Conservation (phyloP, 2,797 vertebrate species). For the Sparus aurata region DNA sequence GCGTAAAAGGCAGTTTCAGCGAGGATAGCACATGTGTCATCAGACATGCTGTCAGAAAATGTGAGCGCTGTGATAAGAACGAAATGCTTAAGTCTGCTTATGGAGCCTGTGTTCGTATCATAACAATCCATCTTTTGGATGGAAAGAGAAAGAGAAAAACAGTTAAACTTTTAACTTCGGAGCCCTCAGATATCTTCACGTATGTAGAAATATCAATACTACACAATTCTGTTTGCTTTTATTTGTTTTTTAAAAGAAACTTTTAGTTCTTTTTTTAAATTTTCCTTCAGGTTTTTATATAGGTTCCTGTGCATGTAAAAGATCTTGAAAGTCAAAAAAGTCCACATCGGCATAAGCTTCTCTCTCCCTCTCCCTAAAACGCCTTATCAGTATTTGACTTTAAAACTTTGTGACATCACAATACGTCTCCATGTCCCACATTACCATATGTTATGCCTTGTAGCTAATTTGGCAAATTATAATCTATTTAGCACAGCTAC, state of each 20-base stretch:
- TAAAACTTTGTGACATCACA: too few species aligned
- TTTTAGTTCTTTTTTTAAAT: not conserved
- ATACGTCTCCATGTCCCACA: too few species aligned
- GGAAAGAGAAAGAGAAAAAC: not conserved
- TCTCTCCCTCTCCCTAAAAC: too few species aligned
- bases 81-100: conserved; percentile 53
- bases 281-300: not conserved
- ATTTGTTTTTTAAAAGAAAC: too few species aligned
- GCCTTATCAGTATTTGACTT: too few species aligned
- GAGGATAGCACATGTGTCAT: conserved; percentile 29
- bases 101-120: conserved; percentile 10
- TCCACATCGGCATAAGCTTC: too few species aligned
- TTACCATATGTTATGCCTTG: too few species aligned
- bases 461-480: too few species aligned
- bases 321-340: too few species aligned
- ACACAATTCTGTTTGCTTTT: not conserved
- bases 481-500: too few species aligned
- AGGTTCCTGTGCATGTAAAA: too few species aligned
- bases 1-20: conserved; percentile 4
- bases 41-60: conserved; percentile 39
- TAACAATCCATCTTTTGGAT: conserved; percentile 22
- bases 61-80: conserved; percentile 43
- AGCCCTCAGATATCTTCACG: not conserved
- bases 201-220: not conserved
- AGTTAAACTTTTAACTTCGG: not conserved